A percentile compares a stretch with the other conserved stretches of the same genome.
Evolutionary conservation across 2,888 invertebrate species (phyloP).

Genomic region (Tanypteryx hageni): DNA sequence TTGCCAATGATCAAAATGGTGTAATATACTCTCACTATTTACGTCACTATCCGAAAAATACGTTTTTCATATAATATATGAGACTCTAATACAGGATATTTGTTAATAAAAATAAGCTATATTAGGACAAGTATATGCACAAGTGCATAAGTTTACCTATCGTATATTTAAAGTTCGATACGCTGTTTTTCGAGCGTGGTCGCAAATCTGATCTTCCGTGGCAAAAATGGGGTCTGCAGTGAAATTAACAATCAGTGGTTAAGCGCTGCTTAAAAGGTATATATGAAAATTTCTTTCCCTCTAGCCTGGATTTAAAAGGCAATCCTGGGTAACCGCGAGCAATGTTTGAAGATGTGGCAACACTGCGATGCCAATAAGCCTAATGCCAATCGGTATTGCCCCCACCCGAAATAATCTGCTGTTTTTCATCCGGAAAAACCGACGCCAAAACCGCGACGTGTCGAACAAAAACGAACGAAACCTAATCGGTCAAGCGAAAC

Average conservation of each 20-base stretch:
- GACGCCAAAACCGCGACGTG: constrained; percentile 43
- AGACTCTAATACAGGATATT: too few species aligned
- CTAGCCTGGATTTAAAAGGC: constrained; percentile 12
- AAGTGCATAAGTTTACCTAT: too few species aligned
- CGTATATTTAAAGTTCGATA: too few species aligned
- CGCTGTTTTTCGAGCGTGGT: too few species aligned
- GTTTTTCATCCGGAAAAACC: constrained; percentile 45
- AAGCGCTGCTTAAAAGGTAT: neutral
- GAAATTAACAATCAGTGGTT: neutral
- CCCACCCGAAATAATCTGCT: constrained; percentile 48
- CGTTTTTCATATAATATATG: too few species aligned
- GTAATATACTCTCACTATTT: neutral
- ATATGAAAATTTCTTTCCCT: neutral
- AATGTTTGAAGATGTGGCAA: constrained; percentile 51
- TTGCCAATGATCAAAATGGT: neutral
- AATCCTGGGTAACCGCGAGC: constrained; percentile 19
- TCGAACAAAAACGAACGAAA: constrained; percentile 29
- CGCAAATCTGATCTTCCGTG: too few species aligned
- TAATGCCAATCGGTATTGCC: constrained; percentile 36
- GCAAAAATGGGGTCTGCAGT: too few species aligned
- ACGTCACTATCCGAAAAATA: too few species aligned
- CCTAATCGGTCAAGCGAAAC: constrained; percentile 47
- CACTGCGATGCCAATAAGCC: constrained; percentile 44
- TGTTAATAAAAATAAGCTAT: too few species aligned
- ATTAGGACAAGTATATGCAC: too few species aligned